phyloP scores from a whole-genome alignment of 1,140 invertebrate species.

The Diuraphis noxia region DNA sequence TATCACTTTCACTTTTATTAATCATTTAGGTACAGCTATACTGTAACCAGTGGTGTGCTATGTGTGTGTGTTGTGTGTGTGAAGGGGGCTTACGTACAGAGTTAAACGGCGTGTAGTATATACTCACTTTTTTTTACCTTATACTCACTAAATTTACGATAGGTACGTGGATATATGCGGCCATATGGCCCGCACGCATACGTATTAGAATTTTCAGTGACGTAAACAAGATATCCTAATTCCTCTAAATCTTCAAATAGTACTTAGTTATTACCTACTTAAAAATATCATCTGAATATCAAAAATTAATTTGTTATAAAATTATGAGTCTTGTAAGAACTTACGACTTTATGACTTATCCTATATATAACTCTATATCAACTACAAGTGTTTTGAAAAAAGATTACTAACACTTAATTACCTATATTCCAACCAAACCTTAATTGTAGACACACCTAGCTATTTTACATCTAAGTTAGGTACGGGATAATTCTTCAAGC shows the following conservation, averaged over 20 bases:
- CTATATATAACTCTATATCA: too few relatives aligned
- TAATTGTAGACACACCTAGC: too few relatives aligned
- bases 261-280: neutral
- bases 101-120: neutral
- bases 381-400: too few relatives aligned
- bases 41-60: too few relatives aligned
- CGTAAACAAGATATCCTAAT: neutral
- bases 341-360: too few relatives aligned
- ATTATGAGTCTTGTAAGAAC: too few relatives aligned
- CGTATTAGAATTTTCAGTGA: neutral
- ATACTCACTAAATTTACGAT: neutral
- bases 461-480: too few relatives aligned
- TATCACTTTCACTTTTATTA: slow-evolving; percentile 10
- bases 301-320: neutral
- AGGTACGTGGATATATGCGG: neutral
- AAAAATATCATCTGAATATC: neutral
- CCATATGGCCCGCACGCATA: neutral
- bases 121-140: neutral
- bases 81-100: too few relatives aligned
- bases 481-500: too few relatives aligned
- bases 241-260: neutral
- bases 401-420: too few relatives aligned
- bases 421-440: too few relatives aligned
- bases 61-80: too few relatives aligned
- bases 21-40: neutral